Evolutionary conservation across 2,797 vertebrate genomes (phyloP).

Genomic region (Amazonetta brasiliensis): DNA sequence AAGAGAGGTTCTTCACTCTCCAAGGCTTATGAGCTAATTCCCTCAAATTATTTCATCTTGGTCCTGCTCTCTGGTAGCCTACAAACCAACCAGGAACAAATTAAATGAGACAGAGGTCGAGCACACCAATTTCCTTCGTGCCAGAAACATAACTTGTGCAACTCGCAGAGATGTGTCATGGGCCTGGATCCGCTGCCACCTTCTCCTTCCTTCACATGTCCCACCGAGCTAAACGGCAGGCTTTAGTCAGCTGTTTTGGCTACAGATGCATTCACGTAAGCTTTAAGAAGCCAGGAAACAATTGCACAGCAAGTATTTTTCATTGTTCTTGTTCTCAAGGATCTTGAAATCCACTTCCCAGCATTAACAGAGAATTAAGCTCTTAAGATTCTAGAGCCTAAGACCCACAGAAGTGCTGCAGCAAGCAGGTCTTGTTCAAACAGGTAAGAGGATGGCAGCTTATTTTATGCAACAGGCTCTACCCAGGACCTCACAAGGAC

Average conservation of each 20-base stretch:
- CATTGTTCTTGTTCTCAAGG: not conserved
- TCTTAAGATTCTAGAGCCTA: not conserved
- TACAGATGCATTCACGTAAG: not conserved
- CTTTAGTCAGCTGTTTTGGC: not conserved
- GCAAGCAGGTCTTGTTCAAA: conserved; percentile 2
- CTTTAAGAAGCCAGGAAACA: conserved; percentile 8
- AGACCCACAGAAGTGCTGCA: not conserved
- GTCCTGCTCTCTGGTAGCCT: not conserved
- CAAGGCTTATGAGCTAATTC: not conserved
- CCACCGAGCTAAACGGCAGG: not conserved
- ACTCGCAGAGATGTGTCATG: not conserved
- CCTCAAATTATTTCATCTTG: not conserved
- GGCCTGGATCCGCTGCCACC: not conserved
- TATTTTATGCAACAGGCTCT: not conserved
- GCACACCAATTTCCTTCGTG: not conserved
- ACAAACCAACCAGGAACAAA: not conserved
- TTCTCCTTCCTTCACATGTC: not conserved
- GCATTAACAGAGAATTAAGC: not conserved
- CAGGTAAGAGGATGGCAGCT: conserved; percentile 3
- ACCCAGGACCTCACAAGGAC: not conserved
- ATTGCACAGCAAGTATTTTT: not conserved
- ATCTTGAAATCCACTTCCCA: conserved; percentile 18
- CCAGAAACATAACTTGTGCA: not conserved
- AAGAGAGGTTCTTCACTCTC: not conserved
- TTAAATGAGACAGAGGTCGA: not conserved